phyloP scores from a whole-genome alignment of 2,888 invertebrate genomes.

The Zygaena filipendulae region DNA sequence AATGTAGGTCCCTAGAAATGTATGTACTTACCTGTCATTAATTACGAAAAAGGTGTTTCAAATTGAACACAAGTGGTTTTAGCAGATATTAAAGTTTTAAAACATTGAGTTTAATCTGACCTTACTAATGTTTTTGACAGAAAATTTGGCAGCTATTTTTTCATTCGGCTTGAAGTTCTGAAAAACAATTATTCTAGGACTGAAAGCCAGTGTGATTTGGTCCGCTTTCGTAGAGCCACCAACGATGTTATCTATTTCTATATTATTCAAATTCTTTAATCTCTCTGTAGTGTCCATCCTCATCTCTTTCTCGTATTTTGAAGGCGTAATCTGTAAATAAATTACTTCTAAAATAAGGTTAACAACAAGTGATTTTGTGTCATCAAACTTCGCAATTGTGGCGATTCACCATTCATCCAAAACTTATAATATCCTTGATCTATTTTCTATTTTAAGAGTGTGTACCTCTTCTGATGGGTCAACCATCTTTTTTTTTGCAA shows the following conservation, averaged over 20 bases:
- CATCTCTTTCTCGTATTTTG: slow-evolving; percentile 48
- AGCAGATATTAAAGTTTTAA: no score
- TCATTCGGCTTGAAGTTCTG: slow-evolving; percentile 69
- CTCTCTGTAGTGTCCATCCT: slow-evolving; percentile 39
- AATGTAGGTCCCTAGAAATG: slow-evolving; percentile 39
- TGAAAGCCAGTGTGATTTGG: slow-evolving; percentile 35
- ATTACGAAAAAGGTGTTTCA: no score
- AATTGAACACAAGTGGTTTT: no score
- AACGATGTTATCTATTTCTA: slow-evolving; percentile 40
- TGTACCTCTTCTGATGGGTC: slow-evolving; percentile 36
- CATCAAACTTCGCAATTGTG: no score
- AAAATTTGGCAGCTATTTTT: slow-evolving; percentile 55
- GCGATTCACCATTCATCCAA: no score
- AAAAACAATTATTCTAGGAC: slow-evolving; percentile 67
- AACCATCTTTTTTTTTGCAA: slow-evolving; percentile 38
- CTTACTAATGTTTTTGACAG: slow-evolving; percentile 66
- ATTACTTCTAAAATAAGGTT: not conserved
- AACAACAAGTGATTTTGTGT: not conserved
- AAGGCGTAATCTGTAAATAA: slow-evolving; percentile 42
- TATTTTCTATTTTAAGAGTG: no score
- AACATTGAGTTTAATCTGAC: no score
- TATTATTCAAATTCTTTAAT: slow-evolving; percentile 33
- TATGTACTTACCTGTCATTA: no score
- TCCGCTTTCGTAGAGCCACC: slow-evolving; percentile 21
- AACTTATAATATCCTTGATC: no score